Percentiles rank a stretch among this genome's conserved stretches.
Evolutionary conservation across 2,797 vertebrate genomes (phyloP).

Genomic region (Tapirus indicus): DNA sequence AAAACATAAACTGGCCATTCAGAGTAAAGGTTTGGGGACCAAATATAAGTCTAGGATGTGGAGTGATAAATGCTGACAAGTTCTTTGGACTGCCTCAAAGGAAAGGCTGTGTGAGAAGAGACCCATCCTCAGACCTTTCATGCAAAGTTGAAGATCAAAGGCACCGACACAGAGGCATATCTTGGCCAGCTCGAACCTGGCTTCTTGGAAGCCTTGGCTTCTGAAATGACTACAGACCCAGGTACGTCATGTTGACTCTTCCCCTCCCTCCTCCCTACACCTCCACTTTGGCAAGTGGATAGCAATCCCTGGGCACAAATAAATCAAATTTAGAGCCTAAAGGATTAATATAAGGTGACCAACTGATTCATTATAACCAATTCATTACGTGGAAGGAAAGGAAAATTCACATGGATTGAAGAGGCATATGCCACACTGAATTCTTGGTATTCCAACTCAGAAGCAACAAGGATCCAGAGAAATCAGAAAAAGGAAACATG

Average conservation of each 20-base stretch:
- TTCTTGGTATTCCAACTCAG: not conserved
- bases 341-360: not conserved
- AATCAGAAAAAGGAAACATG: not conserved
- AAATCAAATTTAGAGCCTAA: not conserved
- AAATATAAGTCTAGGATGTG: not conserved
- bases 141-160: not conserved
- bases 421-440: not conserved
- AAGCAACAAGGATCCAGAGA: not conserved
- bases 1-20: not conserved
- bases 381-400: not conserved
- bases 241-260: not conserved
- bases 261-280: fast-evolving
- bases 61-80: not conserved
- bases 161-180: not conserved
- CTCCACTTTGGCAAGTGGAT: not conserved
- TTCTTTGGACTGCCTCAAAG: not conserved
- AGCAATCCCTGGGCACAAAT: not conserved
- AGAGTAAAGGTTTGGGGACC: not conserved
- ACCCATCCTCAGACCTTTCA: not conserved
- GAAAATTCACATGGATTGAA: not conserved
- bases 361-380: not conserved
- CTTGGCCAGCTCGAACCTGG: not conserved
- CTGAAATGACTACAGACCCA: not conserved
- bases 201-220: not conserved
- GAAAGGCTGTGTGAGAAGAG: not conserved